Conservation (phyloP, 2,113 vertebrate species). For the Balaenoptera acutorostrata region DNA sequence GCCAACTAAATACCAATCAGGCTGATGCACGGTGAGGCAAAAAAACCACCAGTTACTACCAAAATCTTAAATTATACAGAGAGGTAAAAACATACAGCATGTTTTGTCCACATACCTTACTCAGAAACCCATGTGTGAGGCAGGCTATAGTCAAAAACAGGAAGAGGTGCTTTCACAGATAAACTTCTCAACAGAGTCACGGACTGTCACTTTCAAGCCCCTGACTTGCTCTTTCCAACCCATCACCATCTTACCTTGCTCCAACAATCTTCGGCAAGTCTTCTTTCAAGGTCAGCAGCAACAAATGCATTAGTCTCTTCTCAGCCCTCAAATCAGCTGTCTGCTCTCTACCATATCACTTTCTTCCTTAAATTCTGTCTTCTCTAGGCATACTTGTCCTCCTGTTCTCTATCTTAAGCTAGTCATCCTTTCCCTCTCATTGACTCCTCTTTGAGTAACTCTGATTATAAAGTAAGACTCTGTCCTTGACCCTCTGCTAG, state of each 20-base stretch:
- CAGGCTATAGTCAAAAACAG: conserved; percentile 10
- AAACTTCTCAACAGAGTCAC: not conserved
- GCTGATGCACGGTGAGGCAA: not conserved
- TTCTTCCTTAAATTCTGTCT: not conserved
- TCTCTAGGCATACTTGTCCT: not conserved
- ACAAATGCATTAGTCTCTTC: not conserved
- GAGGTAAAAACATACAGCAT: conserved; percentile 23
- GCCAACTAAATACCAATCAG: conserved; percentile 58
- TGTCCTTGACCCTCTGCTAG: not conserved
- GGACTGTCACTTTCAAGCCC: not conserved
- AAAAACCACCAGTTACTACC: conserved; percentile 25
- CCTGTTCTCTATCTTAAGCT: not conserved
- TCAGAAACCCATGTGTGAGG: not conserved
- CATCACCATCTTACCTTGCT: not conserved
- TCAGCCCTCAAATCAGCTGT: not conserved
- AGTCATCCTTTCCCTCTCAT: not conserved
- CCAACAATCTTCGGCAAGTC: not conserved
- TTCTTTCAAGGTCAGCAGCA: not conserved
- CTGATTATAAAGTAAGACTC: not conserved
- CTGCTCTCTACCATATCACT: rapidly evolving
- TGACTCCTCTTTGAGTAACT: not conserved
- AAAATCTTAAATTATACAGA: conserved; percentile 47
- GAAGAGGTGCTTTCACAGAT: not conserved
- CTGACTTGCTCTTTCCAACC: not conserved
- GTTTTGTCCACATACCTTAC: not conserved